phyloP scores from a whole-genome alignment of 2,797 vertebrate genomes.

The Cygnus olor region DNA sequence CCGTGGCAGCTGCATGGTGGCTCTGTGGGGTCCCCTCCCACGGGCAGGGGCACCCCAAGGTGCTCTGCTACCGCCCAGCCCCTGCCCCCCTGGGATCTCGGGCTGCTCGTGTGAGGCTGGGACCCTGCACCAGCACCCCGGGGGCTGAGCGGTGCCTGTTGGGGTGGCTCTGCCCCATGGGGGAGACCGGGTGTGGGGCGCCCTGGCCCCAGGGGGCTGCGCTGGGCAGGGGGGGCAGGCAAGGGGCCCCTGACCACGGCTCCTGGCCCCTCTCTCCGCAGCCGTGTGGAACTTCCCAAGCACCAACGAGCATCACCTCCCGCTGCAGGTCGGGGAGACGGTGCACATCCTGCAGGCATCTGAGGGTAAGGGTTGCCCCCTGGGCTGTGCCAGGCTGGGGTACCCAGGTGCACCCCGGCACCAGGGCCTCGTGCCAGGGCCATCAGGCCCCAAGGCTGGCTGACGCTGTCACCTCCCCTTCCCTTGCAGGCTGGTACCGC shows the following conservation, averaged over 20 bases:
- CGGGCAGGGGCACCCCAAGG: too few relatives aligned
- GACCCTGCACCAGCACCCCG: neutral
- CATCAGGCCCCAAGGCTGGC: fast-evolving
- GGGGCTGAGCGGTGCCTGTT: fast-evolving
- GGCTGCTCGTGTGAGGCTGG: fast-evolving
- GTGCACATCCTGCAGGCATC: constrained; percentile 66
- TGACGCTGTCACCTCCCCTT: fast-evolving
- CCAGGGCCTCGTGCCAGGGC: fast-evolving
- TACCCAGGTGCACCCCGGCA: fast-evolving
- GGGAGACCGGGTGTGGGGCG: neutral
- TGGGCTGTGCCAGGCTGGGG: neutral
- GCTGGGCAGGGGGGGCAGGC: neutral
- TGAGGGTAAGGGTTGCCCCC: constrained; percentile 37
- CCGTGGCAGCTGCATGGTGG: fast-evolving
- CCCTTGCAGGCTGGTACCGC: constrained; percentile 51
- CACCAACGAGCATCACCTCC: constrained; percentile 63
- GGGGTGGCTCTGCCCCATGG: fast-evolving
- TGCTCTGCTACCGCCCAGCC: too few relatives aligned
- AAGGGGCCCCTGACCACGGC: neutral
- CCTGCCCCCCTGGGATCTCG: neutral
- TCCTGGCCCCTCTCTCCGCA: neutral
- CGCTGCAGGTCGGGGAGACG: constrained; percentile 61
- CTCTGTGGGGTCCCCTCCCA: neutral
- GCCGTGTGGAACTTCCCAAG: constrained; percentile 60
- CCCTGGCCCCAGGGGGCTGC: neutral